Evolutionary conservation across 2,888 invertebrate genomes (phyloP), one percentile per base, ranked within the genome.

Genomic region (Nymphalis urticae): DNA sequence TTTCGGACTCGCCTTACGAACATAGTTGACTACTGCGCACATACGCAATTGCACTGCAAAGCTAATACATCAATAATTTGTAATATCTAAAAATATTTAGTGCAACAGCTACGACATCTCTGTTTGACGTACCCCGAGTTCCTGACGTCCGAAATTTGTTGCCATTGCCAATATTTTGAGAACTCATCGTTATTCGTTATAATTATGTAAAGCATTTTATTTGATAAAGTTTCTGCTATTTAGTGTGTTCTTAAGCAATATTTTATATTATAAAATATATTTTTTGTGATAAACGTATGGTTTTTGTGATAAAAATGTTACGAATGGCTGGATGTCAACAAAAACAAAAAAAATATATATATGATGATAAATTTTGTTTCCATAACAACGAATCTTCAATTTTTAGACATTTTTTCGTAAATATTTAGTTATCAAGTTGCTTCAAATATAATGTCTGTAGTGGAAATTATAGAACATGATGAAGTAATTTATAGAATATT

Each of bases 401-500:
- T 42, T 32, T 42, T 42, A 36, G 36, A 42, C 42, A 42, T 13
- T 42, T 3, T 13, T 42, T 42, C 42, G 1, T 10, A 42, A 42
- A 42, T 13, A 42, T 42, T 42, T 42, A 4, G 13, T 42, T 42
- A 42, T 42, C 42, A 42, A 42, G 13, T 42, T 42, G 10, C 13
- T 10, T 42, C 13, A 42, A 6, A 32, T 32, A 42, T 13, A 42
- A 42, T 95, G 95, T 95, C 95, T 48, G 81, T 95, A 62, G 93
- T 95, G 54, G 92, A 94, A 81, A 94, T 95, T 76, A 89, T 93
- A n/a, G 80, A 94, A 48, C 95, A 95, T 76, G 83, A 95, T 79
- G 96, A 96, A 91, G 94, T 94, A 73, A 95, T 96, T 78, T 94
- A 94, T 76, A 92, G 94, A 64, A 93, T 94, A 71, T 90, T 94